phyloP scores from a whole-genome alignment of 2,113 vertebrate species.

The Anser brachyrhynchus region DNA sequence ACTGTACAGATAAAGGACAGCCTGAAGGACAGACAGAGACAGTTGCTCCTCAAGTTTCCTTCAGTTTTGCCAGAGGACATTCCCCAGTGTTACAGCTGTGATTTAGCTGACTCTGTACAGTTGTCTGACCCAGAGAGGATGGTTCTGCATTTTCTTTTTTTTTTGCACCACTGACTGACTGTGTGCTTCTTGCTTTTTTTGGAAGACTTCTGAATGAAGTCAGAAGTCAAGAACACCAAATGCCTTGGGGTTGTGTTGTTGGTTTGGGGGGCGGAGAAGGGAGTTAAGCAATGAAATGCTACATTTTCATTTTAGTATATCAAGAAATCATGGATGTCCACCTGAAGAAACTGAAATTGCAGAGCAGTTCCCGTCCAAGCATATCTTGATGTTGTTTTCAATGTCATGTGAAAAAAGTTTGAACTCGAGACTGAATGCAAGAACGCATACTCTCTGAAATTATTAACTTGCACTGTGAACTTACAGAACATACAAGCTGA shows the following conservation, averaged over 20 bases:
- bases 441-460: not conserved
- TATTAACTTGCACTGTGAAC: slow-evolving; percentile 26
- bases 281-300: not conserved
- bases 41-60: slow-evolving; percentile 25
- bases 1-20: not conserved
- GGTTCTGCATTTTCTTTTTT: not conserved
- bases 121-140: not conserved
- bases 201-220: not conserved
- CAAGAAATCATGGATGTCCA: not conserved
- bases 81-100: not conserved
- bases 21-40: not conserved
- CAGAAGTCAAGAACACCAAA: not conserved
- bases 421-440: not conserved
- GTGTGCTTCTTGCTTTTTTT: not conserved
- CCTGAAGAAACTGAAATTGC: not conserved
- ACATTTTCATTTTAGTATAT: not conserved
- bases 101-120: not conserved
- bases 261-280: too few relatives aligned
- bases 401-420: fast-evolving
- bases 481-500: not conserved
- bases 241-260: fast-evolving
- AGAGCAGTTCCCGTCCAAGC: not conserved
- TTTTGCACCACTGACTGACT: not conserved
- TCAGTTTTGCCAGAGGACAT: not conserved
- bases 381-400: not conserved